Evolutionary conservation across 2,888 invertebrate genomes (phyloP).

Genomic region (Melieria picta): DNA sequence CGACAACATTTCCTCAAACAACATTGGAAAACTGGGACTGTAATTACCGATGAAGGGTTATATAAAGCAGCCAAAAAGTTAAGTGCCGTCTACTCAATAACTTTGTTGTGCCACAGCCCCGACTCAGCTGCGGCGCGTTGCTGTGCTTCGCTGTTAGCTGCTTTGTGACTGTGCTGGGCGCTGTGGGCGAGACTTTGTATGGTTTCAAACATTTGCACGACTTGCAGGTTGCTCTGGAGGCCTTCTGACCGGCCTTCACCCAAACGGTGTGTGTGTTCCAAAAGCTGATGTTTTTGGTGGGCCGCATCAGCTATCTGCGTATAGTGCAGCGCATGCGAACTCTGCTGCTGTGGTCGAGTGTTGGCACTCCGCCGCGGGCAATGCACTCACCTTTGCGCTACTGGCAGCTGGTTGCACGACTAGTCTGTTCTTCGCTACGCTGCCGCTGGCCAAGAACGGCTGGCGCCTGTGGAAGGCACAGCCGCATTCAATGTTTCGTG

Average conservation of each 20-base stretch:
- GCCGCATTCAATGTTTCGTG: slow-evolving; percentile 56
- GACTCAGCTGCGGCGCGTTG: slow-evolving; percentile 17
- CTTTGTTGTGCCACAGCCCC: too few species aligned
- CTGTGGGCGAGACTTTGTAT: slow-evolving; percentile 55
- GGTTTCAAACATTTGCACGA: slow-evolving; percentile 52
- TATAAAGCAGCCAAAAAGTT: too few species aligned
- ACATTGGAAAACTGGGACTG: too few species aligned
- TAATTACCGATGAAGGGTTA: too few species aligned
- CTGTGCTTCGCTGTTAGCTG: slow-evolving; percentile 50
- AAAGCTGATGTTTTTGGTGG: slow-evolving; percentile 53
- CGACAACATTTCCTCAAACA: too few species aligned
- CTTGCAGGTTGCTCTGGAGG: slow-evolving; percentile 57
- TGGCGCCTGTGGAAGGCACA: slow-evolving; percentile 45
- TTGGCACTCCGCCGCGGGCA: slow-evolving; percentile 46
- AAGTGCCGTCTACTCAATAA: too few species aligned
- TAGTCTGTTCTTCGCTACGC: slow-evolving; percentile 51
- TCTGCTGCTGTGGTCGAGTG: slow-evolving; percentile 43
- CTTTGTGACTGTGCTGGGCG: slow-evolving; percentile 52
- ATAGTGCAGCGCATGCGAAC: slow-evolving; percentile 48
- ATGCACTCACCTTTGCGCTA: slow-evolving; percentile 48
- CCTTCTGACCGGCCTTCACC: slow-evolving; percentile 61
- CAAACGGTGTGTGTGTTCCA: slow-evolving; percentile 59
- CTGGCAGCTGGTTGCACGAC: slow-evolving; percentile 52
- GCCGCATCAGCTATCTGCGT: slow-evolving; percentile 48
- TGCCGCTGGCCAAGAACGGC: slow-evolving; percentile 52